These are phyloP conservation scores for Lepidurus couesii DNA, from an alignment of 1,140 invertebrate species.

Conservation along the genomic window DNA sequence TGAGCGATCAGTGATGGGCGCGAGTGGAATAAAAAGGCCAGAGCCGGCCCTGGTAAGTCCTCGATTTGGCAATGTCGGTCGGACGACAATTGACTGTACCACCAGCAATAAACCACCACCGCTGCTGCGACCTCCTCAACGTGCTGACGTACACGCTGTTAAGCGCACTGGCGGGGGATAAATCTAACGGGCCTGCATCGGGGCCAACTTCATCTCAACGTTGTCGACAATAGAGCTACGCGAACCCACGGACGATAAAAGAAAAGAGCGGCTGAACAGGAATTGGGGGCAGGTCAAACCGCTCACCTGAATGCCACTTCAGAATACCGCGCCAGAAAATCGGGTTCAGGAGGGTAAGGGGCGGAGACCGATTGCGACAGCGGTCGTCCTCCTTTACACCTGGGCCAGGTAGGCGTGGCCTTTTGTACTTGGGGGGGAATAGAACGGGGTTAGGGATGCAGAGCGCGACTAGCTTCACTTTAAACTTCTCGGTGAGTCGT, in stretches of 20 bases:
- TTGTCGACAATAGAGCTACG: background rate
- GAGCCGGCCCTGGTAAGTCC: conserved; percentile 1
- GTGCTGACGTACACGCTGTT: background rate
- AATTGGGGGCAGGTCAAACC: conserved; percentile 20
- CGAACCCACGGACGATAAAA: background rate
- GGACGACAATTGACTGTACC: conserved; percentile 21
- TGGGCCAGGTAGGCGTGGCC: background rate
- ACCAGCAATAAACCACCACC: background rate
- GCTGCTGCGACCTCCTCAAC: conserved; percentile 13
- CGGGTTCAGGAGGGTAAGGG: conserved; percentile 13
- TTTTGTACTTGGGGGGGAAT: background rate
- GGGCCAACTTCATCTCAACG: conserved; percentile 10
- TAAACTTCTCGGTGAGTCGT: background rate
- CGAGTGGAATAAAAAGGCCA: conserved; percentile 9
- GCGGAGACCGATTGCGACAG: conserved; percentile 11
- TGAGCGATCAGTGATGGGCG: conserved; percentile 16
- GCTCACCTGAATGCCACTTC: conserved; percentile 5
- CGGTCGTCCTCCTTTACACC: background rate
- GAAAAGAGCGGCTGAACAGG: background rate
- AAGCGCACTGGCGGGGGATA: background rate
- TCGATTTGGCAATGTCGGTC: conserved; percentile 13
- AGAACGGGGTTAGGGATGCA: conserved; percentile 9
- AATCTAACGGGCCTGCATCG: conserved; percentile 10
- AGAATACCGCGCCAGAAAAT: background rate
- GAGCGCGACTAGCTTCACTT: background rate